Evolutionary conservation across 2,797 vertebrate species (phyloP), one percentile per base, ranked within the genome.

Genomic region (Taeniopygia guttata): DNA sequence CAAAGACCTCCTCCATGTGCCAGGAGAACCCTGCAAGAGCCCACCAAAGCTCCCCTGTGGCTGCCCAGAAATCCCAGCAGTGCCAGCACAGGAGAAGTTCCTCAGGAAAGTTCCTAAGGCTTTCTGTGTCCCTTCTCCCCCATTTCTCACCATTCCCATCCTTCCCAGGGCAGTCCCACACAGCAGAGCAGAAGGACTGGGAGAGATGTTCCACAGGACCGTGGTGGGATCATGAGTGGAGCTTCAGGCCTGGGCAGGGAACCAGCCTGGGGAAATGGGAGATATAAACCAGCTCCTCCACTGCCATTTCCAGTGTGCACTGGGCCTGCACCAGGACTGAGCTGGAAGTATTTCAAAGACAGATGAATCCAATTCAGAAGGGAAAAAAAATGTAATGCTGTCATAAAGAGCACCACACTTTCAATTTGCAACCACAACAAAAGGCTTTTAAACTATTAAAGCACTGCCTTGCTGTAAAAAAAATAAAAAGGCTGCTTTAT

Each of bases 371-470:
- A 86, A 90, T 81, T 69, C 73, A 38, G 46, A 81, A 60, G 34
- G 36, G 23, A 63, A 90, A 83, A 89, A 89, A 79, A 87, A 25
- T 19, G 40, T 75, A 88, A 88, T 72, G 79, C n/a, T 69, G 73
- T 32, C 85, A 60, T 93, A 88, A 94, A 96, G 84, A 94, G 69
- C 62, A 91, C 45, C 89, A 88, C 66, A 66, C 83, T 91, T 93
- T 95, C 94, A 95, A 94, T 96, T 82, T 94, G 94, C 86, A 91
- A 92, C 95, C 93, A 96, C 94, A 96, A 94, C 95, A 92, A 95
- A 96, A 94, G 92, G 95, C 96, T 96, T 93, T 96, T 90, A 95
- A 95, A 93, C 92, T 93, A 86, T 84, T 92, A 96, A 92, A 95
- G 74, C 69, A 58, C 3, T 84, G 93, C 80, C 77, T 76, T 40